Evolutionary conservation across 2,797 vertebrate genomes (phyloP).

Genomic region (Carduelis carduelis): DNA sequence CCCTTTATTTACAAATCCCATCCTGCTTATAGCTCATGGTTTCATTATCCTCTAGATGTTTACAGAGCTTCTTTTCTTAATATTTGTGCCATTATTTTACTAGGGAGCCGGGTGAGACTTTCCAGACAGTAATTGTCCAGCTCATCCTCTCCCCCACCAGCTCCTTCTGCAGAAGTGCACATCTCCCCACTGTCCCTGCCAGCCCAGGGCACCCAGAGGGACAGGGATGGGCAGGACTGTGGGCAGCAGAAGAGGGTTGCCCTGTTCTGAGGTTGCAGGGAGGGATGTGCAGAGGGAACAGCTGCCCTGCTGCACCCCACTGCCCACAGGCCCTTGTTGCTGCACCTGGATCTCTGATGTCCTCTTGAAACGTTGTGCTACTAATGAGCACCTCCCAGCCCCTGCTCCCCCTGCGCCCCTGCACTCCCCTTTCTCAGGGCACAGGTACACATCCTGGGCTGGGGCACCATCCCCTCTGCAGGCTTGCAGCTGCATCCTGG

Average conservation of each 20-base stretch:
- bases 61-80: constrained; percentile 68
- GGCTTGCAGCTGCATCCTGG: background rate
- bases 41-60: constrained; percentile 74
- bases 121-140: constrained; percentile 63
- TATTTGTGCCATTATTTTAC: constrained; percentile 71
- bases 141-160: constrained; percentile 34
- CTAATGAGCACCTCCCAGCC: background rate
- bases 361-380: background rate
- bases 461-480: background rate
- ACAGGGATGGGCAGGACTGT: background rate
- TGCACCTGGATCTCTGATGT: background rate
- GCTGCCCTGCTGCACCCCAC: background rate
- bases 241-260: background rate
- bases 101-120: constrained; percentile 54
- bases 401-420: rapidly evolving
- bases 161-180: constrained; percentile 17
- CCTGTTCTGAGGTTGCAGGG: rapidly evolving
- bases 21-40: constrained; percentile 73
- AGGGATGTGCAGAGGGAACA: background rate
- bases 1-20: constrained; percentile 70
- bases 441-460: rapidly evolving
- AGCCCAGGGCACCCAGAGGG: background rate
- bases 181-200: background rate
- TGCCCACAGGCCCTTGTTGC: background rate
- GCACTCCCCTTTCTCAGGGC: rapidly evolving